Conservation (phyloP, 1,140 invertebrate genomes). For the Protaetia brevitarsis region DNA sequence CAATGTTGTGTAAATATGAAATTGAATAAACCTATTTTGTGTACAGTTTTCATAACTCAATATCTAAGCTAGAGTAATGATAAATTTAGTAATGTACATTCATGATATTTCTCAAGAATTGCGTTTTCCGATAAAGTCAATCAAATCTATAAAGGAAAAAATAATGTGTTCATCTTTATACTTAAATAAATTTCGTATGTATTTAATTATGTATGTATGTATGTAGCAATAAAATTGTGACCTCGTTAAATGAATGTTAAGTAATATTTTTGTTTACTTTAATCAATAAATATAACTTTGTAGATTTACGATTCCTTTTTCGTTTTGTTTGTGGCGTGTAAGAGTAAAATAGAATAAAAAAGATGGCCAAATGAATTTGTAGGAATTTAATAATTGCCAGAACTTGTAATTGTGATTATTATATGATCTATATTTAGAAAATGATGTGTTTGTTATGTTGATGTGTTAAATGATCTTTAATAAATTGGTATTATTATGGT, state of each 20-base stretch:
- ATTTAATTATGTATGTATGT: neutral
- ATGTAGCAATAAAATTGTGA: neutral
- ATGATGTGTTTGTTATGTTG: too few relatives aligned
- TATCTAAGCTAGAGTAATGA: neutral
- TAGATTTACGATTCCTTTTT: too few relatives aligned
- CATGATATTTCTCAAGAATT: neutral
- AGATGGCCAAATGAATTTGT: too few relatives aligned
- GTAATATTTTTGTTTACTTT: neutral
- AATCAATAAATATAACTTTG: too few relatives aligned
- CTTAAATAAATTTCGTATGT: neutral
- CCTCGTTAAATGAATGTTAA: neutral
- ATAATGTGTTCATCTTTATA: constrained; percentile 15
- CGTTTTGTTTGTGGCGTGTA: too few relatives aligned
- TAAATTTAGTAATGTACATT: neutral
- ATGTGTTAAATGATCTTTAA: too few relatives aligned
- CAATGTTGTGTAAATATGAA: neutral
- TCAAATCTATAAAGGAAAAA: neutral
- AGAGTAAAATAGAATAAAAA: too few relatives aligned
- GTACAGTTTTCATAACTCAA: neutral
- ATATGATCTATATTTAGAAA: too few relatives aligned
- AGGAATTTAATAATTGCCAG: too few relatives aligned
- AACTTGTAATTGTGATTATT: too few relatives aligned
- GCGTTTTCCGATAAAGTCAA: constrained; percentile 6
- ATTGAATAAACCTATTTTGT: neutral
- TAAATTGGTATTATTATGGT: too few relatives aligned